Evolutionary conservation across 2,888 invertebrate genomes (phyloP), one percentile per base, ranked within the genome.

Genomic region (Prosopocoilus inquinatus): DNA sequence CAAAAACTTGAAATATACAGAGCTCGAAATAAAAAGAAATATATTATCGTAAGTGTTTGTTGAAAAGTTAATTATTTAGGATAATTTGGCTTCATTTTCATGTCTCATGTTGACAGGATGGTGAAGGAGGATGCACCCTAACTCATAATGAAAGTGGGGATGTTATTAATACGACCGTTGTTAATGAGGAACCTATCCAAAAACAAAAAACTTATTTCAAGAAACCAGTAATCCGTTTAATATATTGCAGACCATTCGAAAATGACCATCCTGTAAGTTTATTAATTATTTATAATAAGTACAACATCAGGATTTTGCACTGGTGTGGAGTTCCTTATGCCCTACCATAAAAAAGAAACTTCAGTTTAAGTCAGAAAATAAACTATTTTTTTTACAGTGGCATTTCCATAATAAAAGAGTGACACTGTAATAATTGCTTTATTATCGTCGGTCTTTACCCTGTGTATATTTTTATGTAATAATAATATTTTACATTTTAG

Each of bases 81-180:
- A 28, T 3, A 28, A 28, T 28, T 28, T 28, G 20, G 20, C 1
- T 28, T 28, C 2, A 28, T 28, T 28, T 28, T 28, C 3, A n/a
- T n/a, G n/a, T n/a, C n/a, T n/a, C n/a, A n/a, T 28, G 20, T 28
- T 47, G 70, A 34, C 61, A 84, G 82, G 81, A 81, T 64, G 84
- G 84, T 4, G 84, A 82, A 53, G 85, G 86, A 2, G 86, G 86
- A 2, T 84, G 80, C 67, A 86, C 86, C 0, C 82, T 86, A 69
- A 82, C 82, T 69, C 87, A 87, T 71, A 83, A 83, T 36, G 83
- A 78, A 60, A 75, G 81, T 0, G 86, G 86, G 0, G 82, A 83
- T 62, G 69, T 85, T 53, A 80, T 81, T 43, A 75, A 77, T 55
- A 76, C 77, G 2, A 76, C 72, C 2, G 69, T 78, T n/a, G 69